Conservation (phyloP, 2,113 vertebrate genomes). For the Erythrolamprus reginae region DNA sequence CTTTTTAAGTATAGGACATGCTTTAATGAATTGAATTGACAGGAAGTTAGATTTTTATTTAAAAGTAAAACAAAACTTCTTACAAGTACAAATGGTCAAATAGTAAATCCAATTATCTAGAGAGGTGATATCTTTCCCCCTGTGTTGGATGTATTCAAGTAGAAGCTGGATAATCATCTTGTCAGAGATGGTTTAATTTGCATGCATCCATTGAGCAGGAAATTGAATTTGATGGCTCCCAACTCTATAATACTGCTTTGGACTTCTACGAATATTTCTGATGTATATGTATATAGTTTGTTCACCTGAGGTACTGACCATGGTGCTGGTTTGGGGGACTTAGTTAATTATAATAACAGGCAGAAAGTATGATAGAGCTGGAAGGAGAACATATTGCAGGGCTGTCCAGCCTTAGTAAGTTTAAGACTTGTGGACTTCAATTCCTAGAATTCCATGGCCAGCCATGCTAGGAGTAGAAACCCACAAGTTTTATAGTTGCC, state of each 20-base stretch:
- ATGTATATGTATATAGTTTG: background rate
- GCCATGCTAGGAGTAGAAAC: background rate
- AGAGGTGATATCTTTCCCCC: background rate
- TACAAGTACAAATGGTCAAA: background rate
- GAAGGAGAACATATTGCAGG: background rate
- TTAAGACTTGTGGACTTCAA: background rate
- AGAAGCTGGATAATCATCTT: background rate
- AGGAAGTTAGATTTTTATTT: background rate
- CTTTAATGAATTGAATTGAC: background rate
- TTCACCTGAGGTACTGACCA: slow-evolving; percentile 2
- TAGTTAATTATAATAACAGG: background rate
- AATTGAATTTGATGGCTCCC: background rate
- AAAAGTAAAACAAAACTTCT: background rate
- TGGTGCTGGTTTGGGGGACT: background rate
- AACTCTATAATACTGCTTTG: background rate
- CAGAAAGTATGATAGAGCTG: background rate
- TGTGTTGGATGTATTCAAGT: background rate
- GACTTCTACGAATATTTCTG: background rate
- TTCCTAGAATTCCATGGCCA: background rate
- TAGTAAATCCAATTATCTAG: background rate
- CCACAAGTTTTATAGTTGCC: background rate
- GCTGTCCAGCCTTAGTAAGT: background rate
- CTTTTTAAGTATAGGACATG: background rate
- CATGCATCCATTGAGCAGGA: background rate
- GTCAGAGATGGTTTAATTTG: background rate